These are phyloP conservation scores for Drosophila subpulchrella DNA, from an alignment of 1,140 invertebrate genomes.

Conservation along the genomic window DNA sequence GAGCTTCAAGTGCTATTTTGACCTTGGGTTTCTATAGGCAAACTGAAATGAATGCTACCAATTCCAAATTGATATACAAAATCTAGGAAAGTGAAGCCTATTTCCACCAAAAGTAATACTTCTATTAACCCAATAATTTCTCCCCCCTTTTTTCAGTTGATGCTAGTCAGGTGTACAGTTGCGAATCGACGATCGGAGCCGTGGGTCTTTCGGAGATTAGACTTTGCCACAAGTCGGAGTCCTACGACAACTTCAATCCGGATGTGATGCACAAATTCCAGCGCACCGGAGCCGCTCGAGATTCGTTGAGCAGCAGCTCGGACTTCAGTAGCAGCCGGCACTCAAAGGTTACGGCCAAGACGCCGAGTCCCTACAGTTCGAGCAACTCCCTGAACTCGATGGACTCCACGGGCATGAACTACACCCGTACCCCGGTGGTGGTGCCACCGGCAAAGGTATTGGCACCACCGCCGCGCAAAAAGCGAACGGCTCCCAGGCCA, in stretches of 20 bases:
- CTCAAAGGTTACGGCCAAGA: conserved; percentile 81
- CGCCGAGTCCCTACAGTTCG: conserved; percentile 83
- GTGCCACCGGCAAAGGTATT: conserved; percentile 52
- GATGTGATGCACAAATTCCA: conserved; percentile 81
- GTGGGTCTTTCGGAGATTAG: conserved; percentile 83
- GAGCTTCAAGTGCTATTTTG: background rate
- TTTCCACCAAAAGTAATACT: background rate
- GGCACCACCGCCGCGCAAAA: conserved; percentile 77
- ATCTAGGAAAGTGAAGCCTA: background rate
- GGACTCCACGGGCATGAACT: conserved; percentile 83
- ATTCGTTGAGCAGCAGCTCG: conserved; percentile 83
- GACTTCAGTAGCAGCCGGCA: conserved; percentile 82
- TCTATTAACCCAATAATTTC: background rate
- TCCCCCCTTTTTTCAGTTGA: conserved; percentile 56
- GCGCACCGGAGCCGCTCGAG: conserved; percentile 65
- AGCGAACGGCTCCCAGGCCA: conserved; percentile 77
- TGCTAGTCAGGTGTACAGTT: conserved; percentile 83
- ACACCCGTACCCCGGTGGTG: conserved; percentile 67
- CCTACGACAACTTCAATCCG: conserved; percentile 77
- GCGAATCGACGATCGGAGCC: conserved; percentile 81
- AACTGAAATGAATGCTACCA: too few species aligned
- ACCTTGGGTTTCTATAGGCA: too few species aligned
- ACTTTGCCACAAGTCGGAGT: conserved; percentile 80
- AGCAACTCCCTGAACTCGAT: conserved; percentile 83
- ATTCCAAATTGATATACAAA: too few species aligned